A percentile compares a stretch with the other conserved stretches of the same genome.
Conservation (phyloP, 2,888 invertebrate species). For the Drepanosiphum platanoidis region DNA sequence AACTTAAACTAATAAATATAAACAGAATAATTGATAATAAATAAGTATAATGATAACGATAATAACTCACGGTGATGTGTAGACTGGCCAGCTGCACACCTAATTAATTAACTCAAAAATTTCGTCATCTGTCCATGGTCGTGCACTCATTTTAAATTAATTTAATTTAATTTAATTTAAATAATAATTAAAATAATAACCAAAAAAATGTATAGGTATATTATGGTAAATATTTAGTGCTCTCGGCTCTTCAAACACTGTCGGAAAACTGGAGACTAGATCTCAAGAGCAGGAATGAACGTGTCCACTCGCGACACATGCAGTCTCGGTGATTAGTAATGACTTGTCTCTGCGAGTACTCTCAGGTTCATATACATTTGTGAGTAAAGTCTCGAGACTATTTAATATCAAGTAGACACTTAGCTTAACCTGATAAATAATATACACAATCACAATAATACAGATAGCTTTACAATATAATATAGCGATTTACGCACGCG, state of each 20-base stretch:
- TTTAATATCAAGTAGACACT: constrained; percentile 27
- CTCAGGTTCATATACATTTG: constrained; percentile 17
- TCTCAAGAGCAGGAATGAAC: constrained; percentile 24
- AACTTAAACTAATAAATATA: too few species aligned
- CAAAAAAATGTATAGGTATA: background rate
- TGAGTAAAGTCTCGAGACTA: constrained; percentile 12
- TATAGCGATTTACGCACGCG: too few species aligned
- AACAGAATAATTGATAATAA: too few species aligned
- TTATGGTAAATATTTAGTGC: background rate
- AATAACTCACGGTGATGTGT: too few species aligned
- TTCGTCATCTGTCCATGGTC: constrained; percentile 25
- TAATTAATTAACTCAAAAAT: constrained; percentile 27
- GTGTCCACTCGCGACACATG: constrained; percentile 5
- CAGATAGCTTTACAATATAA: too few species aligned
- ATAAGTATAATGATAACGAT: too few species aligned
- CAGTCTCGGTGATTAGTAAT: background rate
- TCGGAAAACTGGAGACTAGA: constrained; percentile 10
- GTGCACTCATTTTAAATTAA: constrained; percentile 17
- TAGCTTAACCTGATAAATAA: too few species aligned
- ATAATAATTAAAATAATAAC: too few species aligned
- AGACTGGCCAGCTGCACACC: too few species aligned
- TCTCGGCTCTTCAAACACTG: constrained; percentile 15
- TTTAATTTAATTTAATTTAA: constrained; percentile 16
- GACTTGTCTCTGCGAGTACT: constrained; percentile 27
- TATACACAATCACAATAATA: too few species aligned